phyloP scores from a whole-genome alignment of 2,113 vertebrate species.

The Calypte anna region DNA sequence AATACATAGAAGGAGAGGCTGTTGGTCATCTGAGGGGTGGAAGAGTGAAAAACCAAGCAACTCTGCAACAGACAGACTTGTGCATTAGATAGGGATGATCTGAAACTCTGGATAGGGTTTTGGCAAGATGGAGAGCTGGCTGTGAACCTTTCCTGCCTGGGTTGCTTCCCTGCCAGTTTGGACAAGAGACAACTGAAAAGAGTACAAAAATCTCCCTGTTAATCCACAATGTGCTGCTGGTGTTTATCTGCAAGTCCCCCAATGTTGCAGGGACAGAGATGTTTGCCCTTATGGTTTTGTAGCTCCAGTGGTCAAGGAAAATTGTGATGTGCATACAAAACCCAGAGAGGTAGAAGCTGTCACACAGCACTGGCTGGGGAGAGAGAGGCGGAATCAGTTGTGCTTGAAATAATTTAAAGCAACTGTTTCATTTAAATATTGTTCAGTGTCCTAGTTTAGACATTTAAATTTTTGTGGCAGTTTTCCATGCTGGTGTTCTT shows the following conservation, averaged over 20 bases:
- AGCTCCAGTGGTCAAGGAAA: neutral
- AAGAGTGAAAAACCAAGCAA: neutral
- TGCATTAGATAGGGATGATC: fast-evolving
- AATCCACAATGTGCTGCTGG: neutral
- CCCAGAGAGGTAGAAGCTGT: neutral
- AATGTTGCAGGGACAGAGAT: neutral
- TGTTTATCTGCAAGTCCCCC: neutral
- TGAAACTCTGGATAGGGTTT: neutral
- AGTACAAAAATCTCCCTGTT: neutral
- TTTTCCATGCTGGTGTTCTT: neutral
- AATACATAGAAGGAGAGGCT: neutral
- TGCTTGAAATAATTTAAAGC: neutral
- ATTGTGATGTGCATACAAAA: neutral
- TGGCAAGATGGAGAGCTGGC: neutral
- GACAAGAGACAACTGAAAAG: neutral
- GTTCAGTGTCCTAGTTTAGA: neutral
- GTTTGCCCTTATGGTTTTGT: neutral
- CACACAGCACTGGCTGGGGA: neutral
- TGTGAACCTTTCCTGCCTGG: neutral
- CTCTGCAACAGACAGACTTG: neutral
- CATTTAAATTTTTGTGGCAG: neutral
- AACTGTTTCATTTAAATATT: neutral
- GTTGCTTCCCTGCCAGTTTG: neutral
- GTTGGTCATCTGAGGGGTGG: neutral
- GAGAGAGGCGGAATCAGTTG: no score